These are phyloP conservation scores for Ormyrus rosae DNA, from an alignment of 2,888 invertebrate genomes.

Conservation along the genomic window DNA sequence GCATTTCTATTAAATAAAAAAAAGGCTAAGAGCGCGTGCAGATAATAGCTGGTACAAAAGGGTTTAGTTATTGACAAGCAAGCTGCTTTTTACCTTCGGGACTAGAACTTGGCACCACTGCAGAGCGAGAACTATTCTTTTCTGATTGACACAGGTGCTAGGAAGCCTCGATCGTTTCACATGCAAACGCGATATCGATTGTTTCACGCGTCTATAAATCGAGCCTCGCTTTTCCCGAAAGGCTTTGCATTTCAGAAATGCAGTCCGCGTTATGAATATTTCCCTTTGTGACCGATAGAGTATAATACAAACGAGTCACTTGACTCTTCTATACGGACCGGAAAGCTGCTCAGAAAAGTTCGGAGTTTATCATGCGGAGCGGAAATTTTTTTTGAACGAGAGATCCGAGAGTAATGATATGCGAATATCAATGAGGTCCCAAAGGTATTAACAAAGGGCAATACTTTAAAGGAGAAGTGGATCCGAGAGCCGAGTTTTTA, in stretches of 20 bases:
- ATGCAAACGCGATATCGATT: constrained; percentile 44
- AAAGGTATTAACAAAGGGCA: constrained; percentile 40
- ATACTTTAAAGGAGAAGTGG: constrained; percentile 16
- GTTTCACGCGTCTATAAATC: constrained; percentile 28
- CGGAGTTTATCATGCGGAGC: neutral
- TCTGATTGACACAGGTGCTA: constrained; percentile 47
- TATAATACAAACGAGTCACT: neutral
- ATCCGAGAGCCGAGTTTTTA: constrained; percentile 25
- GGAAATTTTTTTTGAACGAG: neutral
- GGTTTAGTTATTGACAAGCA: constrained; percentile 61
- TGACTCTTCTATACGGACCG: neutral
- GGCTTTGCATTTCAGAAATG: constrained; percentile 8
- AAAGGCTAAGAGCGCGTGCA: constrained; percentile 67
- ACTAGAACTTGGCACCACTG: constrained; percentile 6
- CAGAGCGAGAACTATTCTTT: constrained; percentile 32
- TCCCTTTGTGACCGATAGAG: constrained; percentile 8
- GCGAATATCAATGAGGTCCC: constrained; percentile 42
- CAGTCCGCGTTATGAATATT: neutral
- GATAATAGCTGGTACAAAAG: constrained; percentile 65
- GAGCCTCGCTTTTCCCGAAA: neutral
- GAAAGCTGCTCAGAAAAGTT: neutral
- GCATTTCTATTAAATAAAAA: constrained; percentile 64
- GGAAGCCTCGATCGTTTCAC: constrained; percentile 45
- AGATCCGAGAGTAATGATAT: constrained; percentile 33
- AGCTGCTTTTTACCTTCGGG: constrained; percentile 26